These are phyloP conservation scores for Galeopsomyia nigrocyanea DNA, from an alignment of 2,888 invertebrate genomes.

Conservation along the genomic window DNA sequence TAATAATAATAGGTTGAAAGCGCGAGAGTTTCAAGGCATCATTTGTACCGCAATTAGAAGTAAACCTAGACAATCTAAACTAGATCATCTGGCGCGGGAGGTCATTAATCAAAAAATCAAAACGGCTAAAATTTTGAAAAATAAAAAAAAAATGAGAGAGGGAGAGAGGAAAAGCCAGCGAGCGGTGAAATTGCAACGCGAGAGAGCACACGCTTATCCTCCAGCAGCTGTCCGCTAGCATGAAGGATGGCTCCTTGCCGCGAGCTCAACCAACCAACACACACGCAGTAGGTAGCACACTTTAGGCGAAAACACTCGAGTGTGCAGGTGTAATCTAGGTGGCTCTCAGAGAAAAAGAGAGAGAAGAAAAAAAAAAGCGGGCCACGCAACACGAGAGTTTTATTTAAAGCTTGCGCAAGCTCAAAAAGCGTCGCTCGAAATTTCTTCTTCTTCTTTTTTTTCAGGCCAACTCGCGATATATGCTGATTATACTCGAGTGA, in stretches of 20 bases:
- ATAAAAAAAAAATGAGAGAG: not conserved
- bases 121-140: not conserved
- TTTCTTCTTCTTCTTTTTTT: conserved; percentile 35
- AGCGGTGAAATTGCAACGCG: not conserved
- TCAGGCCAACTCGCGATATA: conserved; percentile 16
- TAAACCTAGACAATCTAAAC: no score
- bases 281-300: not conserved
- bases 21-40: no score
- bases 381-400: conserved; percentile 7
- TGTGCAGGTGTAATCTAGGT: no score
- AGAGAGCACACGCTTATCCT: not conserved
- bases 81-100: not conserved
- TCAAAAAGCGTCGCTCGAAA: conserved; percentile 28
- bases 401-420: conserved; percentile 40
- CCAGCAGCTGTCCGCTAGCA: conserved; percentile 27
- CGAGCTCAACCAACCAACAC: not conserved
- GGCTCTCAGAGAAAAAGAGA: not conserved
- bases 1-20: no score
- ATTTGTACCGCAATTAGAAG: no score
- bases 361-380: not conserved
- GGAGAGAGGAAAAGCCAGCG: no score
- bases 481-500: no score
- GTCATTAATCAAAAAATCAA: not conserved
- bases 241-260: conserved; percentile 40
- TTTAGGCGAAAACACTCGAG: not conserved